Evolutionary conservation across 2,113 vertebrate species (phyloP).

Genomic region (Protobothrops flavoviridis): DNA sequence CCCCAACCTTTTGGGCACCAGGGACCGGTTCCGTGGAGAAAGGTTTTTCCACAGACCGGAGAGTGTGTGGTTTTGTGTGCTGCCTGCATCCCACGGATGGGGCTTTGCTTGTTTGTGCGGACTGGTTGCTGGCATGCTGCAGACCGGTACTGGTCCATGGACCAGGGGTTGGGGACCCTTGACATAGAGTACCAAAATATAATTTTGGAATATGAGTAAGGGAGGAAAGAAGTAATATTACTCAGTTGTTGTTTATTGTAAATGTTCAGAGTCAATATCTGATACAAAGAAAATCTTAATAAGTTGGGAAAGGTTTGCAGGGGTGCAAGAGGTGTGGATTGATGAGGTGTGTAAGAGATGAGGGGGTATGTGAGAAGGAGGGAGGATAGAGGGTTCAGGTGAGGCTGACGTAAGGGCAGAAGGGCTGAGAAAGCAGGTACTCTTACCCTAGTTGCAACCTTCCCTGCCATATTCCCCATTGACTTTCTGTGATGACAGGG

Average conservation of each 20-base stretch:
- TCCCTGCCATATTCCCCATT: background rate
- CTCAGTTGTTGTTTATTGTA: background rate
- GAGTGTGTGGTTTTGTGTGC: too few relatives aligned
- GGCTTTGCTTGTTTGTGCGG: too few relatives aligned
- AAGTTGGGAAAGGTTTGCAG: background rate
- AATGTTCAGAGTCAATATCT: background rate
- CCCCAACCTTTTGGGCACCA: too few relatives aligned
- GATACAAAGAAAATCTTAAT: background rate
- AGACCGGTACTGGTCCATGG: too few relatives aligned
- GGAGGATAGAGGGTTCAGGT: background rate
- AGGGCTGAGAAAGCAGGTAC: background rate
- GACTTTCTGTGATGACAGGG: background rate
- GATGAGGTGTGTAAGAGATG: too few relatives aligned
- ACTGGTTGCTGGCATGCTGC: too few relatives aligned
- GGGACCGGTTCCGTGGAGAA: too few relatives aligned
- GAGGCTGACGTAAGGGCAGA: background rate
- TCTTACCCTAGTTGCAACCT: background rate
- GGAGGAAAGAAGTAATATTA: background rate
- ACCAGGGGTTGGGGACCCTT: background rate
- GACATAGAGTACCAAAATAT: background rate
- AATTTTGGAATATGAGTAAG: background rate
- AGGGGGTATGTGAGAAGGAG: background rate
- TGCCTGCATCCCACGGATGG: too few relatives aligned
- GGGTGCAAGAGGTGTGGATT: background rate
- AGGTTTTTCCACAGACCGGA: too few relatives aligned